Evolutionary conservation across 92 coral and sea anemone species (phyloP).

Genomic region (Diadumene lineata): DNA sequence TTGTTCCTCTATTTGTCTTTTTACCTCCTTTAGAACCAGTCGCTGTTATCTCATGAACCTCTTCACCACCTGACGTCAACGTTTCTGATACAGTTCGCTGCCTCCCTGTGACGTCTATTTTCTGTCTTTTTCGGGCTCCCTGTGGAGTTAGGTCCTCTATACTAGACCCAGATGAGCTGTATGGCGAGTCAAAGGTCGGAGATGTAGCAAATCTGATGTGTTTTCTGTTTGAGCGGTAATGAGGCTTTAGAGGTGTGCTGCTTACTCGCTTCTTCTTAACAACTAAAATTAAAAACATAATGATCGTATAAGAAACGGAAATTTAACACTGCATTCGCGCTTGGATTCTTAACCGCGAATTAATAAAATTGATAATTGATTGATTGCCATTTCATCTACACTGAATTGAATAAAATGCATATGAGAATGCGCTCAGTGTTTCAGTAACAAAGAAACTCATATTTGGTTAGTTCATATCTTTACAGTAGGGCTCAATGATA

Average conservation of each 20-base stretch:
- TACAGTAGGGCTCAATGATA: no score
- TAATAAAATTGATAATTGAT: background rate
- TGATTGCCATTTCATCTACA: background rate
- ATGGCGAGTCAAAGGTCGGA: conserved; percentile 12
- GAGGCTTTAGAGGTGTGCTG: conserved; percentile 50
- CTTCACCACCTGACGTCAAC: conserved; percentile 47
- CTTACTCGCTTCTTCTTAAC: conserved; percentile 37
- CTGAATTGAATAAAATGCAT: no score
- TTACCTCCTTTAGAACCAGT: conserved; percentile 12
- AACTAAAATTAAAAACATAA: no score
- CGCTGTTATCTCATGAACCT: conserved; percentile 26
- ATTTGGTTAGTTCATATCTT: no score
- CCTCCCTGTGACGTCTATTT: conserved; percentile 8
- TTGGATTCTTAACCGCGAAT: background rate
- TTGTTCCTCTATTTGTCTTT: background rate
- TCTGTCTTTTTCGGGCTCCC: conserved; percentile 1
- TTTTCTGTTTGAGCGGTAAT: conserved; percentile 21
- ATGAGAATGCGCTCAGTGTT: no score
- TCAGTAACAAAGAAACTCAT: no score
- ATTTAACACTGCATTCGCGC: no score
- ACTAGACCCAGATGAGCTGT: conserved; percentile 27
- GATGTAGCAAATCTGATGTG: conserved; percentile 29
- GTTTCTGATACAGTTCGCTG: conserved; percentile 14
- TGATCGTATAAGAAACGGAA: no score
- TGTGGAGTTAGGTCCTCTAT: conserved; percentile 14